Evolutionary conservation across 2,113 vertebrate species (phyloP).

Genomic region (Excalfactoria chinensis): DNA sequence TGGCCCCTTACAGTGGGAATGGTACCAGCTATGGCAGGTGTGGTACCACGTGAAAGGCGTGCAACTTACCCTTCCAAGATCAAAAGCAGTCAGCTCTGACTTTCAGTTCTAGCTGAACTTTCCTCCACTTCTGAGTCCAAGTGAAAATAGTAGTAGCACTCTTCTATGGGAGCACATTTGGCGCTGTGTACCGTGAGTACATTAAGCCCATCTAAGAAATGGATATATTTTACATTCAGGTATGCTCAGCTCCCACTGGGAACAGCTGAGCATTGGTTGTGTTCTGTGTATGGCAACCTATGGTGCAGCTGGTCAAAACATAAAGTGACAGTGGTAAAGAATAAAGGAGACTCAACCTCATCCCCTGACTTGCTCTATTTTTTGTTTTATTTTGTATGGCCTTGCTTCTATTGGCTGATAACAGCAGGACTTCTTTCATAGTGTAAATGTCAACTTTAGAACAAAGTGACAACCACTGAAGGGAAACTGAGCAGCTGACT

Average conservation of each 20-base stretch:
- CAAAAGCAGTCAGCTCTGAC: background rate
- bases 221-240: background rate
- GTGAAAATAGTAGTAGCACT: background rate
- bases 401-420: background rate
- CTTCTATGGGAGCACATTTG: background rate
- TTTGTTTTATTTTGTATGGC: background rate
- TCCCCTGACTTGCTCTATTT: background rate
- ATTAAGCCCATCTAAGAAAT: background rate
- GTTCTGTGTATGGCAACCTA: background rate
- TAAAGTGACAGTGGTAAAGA: background rate
- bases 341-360: background rate
- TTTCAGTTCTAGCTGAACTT: accelerated
- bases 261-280: background rate
- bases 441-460: background rate
- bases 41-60: background rate
- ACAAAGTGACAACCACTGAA: background rate
- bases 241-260: background rate
- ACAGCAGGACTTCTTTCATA: background rate
- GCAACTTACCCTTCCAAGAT: accelerated
- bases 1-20: background rate
- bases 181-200: accelerated
- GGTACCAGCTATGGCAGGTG: background rate
- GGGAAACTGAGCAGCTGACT: background rate
- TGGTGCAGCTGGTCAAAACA: background rate
- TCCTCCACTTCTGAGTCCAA: background rate